phyloP scores from a whole-genome alignment of 1,140 invertebrate species.

The Meteorus sp. region DNA sequence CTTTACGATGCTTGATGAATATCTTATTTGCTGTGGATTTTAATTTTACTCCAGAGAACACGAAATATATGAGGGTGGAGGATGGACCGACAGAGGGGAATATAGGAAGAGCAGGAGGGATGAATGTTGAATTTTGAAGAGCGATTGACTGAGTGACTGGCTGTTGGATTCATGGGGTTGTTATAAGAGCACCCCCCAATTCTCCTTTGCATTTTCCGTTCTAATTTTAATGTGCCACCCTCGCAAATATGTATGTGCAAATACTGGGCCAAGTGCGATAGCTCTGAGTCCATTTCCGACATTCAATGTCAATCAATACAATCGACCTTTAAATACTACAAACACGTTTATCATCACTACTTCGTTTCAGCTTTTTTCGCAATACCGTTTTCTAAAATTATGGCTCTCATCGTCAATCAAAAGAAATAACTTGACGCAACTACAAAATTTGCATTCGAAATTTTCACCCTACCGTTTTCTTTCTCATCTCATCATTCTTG shows the following conservation, averaged over 20 bases:
- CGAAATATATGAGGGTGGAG: slow-evolving; percentile 10
- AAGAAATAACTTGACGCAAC: too few relatives aligned
- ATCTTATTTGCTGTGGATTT: slow-evolving; percentile 31
- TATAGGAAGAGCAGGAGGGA: too few relatives aligned
- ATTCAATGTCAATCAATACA: slow-evolving; percentile 29
- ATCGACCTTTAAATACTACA: too few relatives aligned
- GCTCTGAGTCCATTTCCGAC: slow-evolving; percentile 17
- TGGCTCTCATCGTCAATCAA: too few relatives aligned
- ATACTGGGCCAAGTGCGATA: slow-evolving; percentile 34
- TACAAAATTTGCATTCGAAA: neutral
- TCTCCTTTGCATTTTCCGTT: slow-evolving; percentile 29
- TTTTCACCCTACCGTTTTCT: too few relatives aligned
- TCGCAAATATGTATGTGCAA: slow-evolving; percentile 43
- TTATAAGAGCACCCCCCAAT: too few relatives aligned
- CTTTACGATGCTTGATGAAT: too few relatives aligned
- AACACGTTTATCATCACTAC: too few relatives aligned
- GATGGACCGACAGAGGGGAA: slow-evolving; percentile 16
- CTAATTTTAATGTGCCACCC: slow-evolving; percentile 30
- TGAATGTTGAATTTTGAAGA: slow-evolving; percentile 36
- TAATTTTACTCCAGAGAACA: slow-evolving; percentile 40
- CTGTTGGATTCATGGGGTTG: slow-evolving; percentile 41
- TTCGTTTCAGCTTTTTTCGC: too few relatives aligned
- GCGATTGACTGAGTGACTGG: slow-evolving; percentile 49
- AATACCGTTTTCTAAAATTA: too few relatives aligned
- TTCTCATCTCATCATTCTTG: too few relatives aligned